These are phyloP conservation scores for Cervus canadensis DNA, from an alignment of 2,113 vertebrate genomes.

Conservation along the genomic window DNA sequence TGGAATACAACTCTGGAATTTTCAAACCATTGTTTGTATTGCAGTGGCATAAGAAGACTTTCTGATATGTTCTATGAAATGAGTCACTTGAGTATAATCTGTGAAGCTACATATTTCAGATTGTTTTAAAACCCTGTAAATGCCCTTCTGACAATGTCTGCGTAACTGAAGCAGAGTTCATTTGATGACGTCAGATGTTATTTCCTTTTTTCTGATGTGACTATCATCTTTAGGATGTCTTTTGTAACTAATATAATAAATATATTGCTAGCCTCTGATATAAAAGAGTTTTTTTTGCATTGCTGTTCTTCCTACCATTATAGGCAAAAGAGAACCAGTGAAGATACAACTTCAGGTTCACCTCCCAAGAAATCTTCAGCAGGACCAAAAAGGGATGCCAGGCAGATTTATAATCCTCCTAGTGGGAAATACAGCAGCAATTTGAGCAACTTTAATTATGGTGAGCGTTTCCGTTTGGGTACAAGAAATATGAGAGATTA, in stretches of 20 bases:
- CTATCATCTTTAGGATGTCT: not conserved
- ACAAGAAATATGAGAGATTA: slow-evolving; percentile 29
- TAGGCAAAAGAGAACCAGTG: slow-evolving; percentile 91
- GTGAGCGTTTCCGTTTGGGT: slow-evolving; percentile 83
- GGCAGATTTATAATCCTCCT: slow-evolving; percentile 98
- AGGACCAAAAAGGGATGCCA: slow-evolving; percentile 92
- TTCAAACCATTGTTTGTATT: not conserved
- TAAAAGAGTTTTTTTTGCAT: not conserved
- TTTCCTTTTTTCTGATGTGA: not conserved
- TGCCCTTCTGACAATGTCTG: not conserved
- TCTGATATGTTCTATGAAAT: not conserved
- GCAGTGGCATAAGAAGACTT: not conserved
- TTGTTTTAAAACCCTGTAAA: slow-evolving; percentile 5
- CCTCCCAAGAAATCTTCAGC: slow-evolving; percentile 89
- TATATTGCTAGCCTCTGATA: slow-evolving; percentile 4
- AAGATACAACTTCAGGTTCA: slow-evolving; percentile 86
- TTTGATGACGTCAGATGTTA: not conserved
- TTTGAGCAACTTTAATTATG: slow-evolving; percentile 93
- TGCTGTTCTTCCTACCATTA: slow-evolving; percentile 50
- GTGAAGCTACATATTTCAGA: not conserved
- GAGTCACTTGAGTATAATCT: not conserved
- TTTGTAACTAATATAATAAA: not conserved
- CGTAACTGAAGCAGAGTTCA: not conserved
- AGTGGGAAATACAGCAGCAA: slow-evolving; percentile 98
- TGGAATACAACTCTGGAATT: not conserved